Evolutionary conservation across 2,797 vertebrate species (phyloP), one percentile per base, ranked within the genome.

Genomic region (Muraenolepis orangiensis): DNA sequence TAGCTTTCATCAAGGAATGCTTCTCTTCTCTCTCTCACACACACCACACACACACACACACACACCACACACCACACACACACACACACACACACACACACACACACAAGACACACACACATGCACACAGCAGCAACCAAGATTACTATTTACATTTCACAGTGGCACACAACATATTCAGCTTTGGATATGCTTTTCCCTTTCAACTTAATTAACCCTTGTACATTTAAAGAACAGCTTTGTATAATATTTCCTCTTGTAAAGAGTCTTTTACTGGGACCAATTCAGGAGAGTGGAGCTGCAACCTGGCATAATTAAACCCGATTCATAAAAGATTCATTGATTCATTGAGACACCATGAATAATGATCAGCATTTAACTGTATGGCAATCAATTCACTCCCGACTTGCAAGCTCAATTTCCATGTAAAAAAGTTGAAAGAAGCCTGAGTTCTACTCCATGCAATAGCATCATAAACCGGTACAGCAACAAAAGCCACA

Each of bases 401-500:
- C 23, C 10, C 26, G 57, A 26, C 23, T n/a, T n/a, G n/a, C n/a
- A n/a, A 26, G 57, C 57, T 64, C 57, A 64, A 64, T 11, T 64
- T 23, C 51, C n/a, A 61, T 61, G n/a, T 26, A 8, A 61, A 61
- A 23, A 10, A n/a, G 18, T 20, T 42, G 20, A 51, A 51, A 51
- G 1, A 51, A 20, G 20, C 42, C 42, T 18, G 11, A 11, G 57
- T 64, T 64, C 2, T 64, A 64, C 26, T 26, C 23, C 57, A 12
- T 26, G 57, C 57, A 64, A 26, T 64, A 23, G 74, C 69, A 26
- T 71, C 23, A 18, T 61, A 26, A n/a, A 32, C 61, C 32, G 73
- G 64, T 70, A 75, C 18, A 81, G 81, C 72, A 87, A 81, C 78
- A 84, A 66, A 40, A 74, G 75, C 23, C 76, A 82, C 84, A 87